Evolutionary conservation across 2,113 vertebrate species (phyloP).

Genomic region (Microcebus jonahi): DNA sequence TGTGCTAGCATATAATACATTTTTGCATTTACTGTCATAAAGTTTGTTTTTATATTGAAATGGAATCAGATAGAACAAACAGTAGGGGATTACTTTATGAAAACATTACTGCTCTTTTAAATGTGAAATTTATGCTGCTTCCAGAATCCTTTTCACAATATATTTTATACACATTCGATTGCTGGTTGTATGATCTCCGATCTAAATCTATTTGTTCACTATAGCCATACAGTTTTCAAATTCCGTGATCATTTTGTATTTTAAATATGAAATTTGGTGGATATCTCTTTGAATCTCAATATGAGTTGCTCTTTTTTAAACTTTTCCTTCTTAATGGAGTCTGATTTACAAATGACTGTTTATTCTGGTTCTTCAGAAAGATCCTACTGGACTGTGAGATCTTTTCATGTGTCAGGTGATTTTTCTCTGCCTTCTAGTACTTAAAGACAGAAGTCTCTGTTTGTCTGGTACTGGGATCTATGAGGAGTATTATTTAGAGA

Average conservation of each 20-base stretch:
- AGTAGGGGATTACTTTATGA: conserved; percentile 6
- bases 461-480: neutral
- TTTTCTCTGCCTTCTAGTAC: conserved; percentile 18
- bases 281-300: conserved; percentile 13
- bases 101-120: conserved; percentile 14
- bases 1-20: neutral
- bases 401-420: neutral
- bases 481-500: neutral
- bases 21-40: conserved; percentile 29
- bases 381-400: neutral
- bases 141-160: neutral
- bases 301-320: neutral
- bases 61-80: conserved; percentile 39
- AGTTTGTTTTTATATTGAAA: conserved; percentile 6
- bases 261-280: neutral
- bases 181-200: neutral
- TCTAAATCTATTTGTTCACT: neutral
- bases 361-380: conserved; percentile 41
- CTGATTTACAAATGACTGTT: neutral
- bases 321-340: neutral
- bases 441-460: neutral
- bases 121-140: neutral
- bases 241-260: neutral
- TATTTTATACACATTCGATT: neutral
- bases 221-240: neutral